Evolutionary conservation across 2,888 invertebrate genomes (phyloP).

Genomic region (Xestoiulus laeticollis): DNA sequence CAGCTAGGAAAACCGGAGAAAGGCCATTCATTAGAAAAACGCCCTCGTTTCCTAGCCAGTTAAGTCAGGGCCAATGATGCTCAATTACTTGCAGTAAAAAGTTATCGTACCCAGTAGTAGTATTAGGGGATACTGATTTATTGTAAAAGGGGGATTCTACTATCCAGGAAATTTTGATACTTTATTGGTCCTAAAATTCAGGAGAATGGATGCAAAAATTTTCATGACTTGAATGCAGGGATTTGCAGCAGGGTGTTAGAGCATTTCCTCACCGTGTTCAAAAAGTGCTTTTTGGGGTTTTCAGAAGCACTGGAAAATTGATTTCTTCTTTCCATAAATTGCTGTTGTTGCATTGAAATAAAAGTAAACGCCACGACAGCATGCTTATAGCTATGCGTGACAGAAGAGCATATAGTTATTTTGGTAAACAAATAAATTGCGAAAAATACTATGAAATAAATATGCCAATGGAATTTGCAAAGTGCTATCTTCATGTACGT

Average conservation of each 20-base stretch:
- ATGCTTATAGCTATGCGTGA: too few relatives aligned
- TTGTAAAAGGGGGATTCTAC: not conserved
- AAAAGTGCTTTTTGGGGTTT: not conserved
- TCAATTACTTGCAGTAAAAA: slow-evolving; percentile 23
- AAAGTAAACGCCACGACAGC: too few relatives aligned
- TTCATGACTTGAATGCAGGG: not conserved
- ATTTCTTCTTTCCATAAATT: not conserved
- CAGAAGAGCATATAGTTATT: too few relatives aligned
- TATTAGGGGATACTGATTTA: not conserved
- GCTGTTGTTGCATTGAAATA: not conserved
- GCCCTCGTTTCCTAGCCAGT: slow-evolving; percentile 5
- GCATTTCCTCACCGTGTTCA: not conserved
- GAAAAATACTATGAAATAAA: too few relatives aligned
- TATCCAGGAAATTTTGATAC: not conserved
- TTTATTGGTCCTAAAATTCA: slow-evolving; percentile 12
- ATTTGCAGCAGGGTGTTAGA: not conserved
- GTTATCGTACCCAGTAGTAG: slow-evolving; percentile 10
- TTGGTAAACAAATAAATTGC: too few relatives aligned
- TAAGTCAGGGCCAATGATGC: slow-evolving; percentile 28
- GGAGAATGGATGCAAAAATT: not conserved
- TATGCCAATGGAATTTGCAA: too few relatives aligned
- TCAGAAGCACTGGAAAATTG: not conserved
- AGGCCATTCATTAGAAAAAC: slow-evolving; percentile 23
- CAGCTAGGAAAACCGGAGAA: not conserved
- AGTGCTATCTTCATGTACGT: too few relatives aligned